Evolutionary conservation across 2,113 vertebrate genomes (phyloP).

Genomic region (Elachura formosa): DNA sequence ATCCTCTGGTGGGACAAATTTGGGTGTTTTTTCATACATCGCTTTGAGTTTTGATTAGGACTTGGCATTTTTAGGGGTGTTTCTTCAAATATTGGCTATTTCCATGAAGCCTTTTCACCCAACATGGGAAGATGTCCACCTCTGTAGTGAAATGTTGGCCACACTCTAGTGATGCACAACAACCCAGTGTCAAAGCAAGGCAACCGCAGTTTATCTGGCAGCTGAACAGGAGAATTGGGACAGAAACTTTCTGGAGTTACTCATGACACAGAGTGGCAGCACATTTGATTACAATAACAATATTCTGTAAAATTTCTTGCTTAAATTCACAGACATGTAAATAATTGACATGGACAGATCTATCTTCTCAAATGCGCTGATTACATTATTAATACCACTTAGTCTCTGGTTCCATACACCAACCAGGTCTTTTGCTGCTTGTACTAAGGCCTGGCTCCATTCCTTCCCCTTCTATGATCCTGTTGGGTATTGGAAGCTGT

Average conservation of each 20-base stretch:
- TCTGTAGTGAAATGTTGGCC: not conserved
- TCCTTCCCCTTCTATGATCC: not conserved
- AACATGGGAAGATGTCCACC: not conserved
- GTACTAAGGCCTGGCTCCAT: not conserved
- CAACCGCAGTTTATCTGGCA: fast-evolving
- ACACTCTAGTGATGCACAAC: not conserved
- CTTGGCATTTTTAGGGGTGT: not conserved
- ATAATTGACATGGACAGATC: not conserved
- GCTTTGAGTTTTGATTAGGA: not conserved
- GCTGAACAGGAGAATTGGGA: not conserved
- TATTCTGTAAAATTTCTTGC: not conserved
- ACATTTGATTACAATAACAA: not conserved
- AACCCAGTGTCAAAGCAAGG: not conserved
- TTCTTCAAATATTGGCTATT: not conserved
- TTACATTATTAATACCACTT: not conserved
- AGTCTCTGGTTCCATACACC: not conserved
- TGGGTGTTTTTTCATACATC: not conserved
- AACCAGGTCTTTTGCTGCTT: not conserved
- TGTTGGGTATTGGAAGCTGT: too few species aligned
- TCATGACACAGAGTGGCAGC: not conserved
- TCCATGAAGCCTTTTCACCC: not conserved
- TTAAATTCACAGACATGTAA: not conserved
- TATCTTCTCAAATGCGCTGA: not conserved
- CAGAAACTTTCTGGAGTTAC: not conserved
- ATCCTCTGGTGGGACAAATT: not conserved